phyloP scores from a whole-genome alignment of 2,113 vertebrate species.

The Cinclus mexicanus region DNA sequence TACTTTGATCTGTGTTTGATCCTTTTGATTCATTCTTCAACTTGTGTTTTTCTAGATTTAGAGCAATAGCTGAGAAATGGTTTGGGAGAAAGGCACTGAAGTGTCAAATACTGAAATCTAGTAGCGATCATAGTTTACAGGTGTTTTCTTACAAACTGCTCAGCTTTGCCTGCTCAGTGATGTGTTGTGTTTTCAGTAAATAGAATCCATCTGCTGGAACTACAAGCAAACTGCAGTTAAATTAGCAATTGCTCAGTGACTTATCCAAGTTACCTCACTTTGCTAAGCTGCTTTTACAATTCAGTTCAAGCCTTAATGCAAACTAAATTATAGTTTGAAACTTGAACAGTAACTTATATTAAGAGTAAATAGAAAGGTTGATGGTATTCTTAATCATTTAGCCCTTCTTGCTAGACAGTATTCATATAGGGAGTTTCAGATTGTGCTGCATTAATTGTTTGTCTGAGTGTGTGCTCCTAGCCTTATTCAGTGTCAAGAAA shows the following conservation, averaged over 20 bases:
- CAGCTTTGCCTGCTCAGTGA: not conserved
- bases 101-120: not conserved
- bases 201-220: not conserved
- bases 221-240: not conserved
- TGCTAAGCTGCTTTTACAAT: not conserved
- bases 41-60: not conserved
- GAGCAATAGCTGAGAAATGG: not conserved
- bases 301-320: not conserved
- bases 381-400: not conserved
- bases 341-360: not conserved
- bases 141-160: not conserved
- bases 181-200: not conserved
- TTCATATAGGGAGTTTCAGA: not conserved
- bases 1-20: not conserved
- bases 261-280: not conserved
- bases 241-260: not conserved
- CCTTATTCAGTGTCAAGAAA: not conserved
- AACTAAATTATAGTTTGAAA: not conserved
- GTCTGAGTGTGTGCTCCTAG: not conserved
- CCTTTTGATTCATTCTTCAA: not conserved
- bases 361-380: not conserved
- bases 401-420: not conserved
- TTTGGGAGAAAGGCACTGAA: not conserved
- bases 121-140: not conserved
- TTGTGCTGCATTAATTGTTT: not conserved